A percentile compares a stretch with the other conserved stretches of the same genome.
phyloP scores from a whole-genome alignment of 2,888 invertebrate genomes.

The Drosophila multiciliata region DNA sequence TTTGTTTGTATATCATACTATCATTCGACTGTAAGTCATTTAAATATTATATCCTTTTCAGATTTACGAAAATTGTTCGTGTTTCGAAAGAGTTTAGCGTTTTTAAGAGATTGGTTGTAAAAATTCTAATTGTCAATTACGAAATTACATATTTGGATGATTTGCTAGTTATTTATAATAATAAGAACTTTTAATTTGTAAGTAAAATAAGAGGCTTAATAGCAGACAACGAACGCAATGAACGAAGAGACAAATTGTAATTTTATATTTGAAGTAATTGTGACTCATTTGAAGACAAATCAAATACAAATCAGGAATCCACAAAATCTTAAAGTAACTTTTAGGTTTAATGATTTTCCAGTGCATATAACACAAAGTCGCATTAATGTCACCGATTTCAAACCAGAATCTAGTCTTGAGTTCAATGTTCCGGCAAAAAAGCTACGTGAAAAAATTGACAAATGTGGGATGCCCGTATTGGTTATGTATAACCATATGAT shows the following conservation, averaged over 20 bases:
- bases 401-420: slow-evolving; percentile 56
- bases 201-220: neutral
- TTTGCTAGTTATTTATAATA: neutral
- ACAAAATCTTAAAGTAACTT: slow-evolving; percentile 54
- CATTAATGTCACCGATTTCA: slow-evolving; percentile 78
- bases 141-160: slow-evolving; percentile 8
- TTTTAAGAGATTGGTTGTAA: neutral
- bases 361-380: slow-evolving; percentile 72
- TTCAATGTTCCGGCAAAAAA: slow-evolving; percentile 50
- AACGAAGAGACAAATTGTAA: neutral
- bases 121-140: slow-evolving; percentile 13
- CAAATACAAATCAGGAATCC: slow-evolving; percentile 40
- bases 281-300: slow-evolving; percentile 58
- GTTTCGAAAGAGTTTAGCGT: neutral
- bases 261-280: slow-evolving; percentile 72
- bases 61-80: neutral
- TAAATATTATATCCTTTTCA: slow-evolving; percentile 3
- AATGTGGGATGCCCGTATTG: slow-evolving; percentile 63
- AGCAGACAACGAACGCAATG: slow-evolving; percentile 1
- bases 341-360: slow-evolving; percentile 43
- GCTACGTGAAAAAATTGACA: slow-evolving; percentile 49
- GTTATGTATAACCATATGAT: slow-evolving; percentile 44
- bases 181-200: neutral
- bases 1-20: slow-evolving; percentile 18
- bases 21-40: slow-evolving; percentile 15